Evolutionary conservation across 2,888 invertebrate species (phyloP).

Genomic region (Stenodema calcarata): DNA sequence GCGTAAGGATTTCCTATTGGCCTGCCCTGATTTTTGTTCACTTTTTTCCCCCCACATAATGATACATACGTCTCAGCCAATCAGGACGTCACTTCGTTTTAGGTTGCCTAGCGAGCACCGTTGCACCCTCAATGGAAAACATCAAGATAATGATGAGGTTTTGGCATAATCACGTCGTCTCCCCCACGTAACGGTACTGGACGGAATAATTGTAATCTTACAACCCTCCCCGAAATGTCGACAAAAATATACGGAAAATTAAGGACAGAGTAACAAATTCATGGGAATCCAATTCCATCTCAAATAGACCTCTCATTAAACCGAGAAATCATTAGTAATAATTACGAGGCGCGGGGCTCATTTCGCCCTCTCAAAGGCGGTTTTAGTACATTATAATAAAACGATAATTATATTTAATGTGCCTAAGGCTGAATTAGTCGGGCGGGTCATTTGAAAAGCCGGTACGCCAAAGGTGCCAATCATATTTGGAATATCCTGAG

Average conservation of each 20-base stretch:
- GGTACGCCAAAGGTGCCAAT: background rate
- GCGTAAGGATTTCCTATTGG: background rate
- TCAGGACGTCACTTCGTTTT: too few species aligned
- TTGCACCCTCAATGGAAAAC: background rate
- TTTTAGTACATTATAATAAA: background rate
- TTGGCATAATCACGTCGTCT: background rate
- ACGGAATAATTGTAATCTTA: background rate
- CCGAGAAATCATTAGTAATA: slow-evolving; percentile 31
- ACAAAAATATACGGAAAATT: background rate
- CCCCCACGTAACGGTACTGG: background rate
- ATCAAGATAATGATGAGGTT: background rate
- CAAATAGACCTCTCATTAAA: slow-evolving; percentile 20
- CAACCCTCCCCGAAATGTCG: background rate
- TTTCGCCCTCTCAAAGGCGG: background rate
- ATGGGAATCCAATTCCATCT: slow-evolving; percentile 27
- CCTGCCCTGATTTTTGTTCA: background rate
- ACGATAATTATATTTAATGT: background rate
- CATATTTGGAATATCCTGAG: background rate
- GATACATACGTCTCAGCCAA: too few species aligned
- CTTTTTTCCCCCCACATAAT: too few species aligned
- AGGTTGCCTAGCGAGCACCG: too few species aligned
- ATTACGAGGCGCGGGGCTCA: background rate
- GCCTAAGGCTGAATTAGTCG: background rate
- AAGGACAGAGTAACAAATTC: background rate
- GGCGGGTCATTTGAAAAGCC: too few species aligned